Conservation (phyloP, 1,140 invertebrate genomes). For the Apocrypta bakeri region DNA sequence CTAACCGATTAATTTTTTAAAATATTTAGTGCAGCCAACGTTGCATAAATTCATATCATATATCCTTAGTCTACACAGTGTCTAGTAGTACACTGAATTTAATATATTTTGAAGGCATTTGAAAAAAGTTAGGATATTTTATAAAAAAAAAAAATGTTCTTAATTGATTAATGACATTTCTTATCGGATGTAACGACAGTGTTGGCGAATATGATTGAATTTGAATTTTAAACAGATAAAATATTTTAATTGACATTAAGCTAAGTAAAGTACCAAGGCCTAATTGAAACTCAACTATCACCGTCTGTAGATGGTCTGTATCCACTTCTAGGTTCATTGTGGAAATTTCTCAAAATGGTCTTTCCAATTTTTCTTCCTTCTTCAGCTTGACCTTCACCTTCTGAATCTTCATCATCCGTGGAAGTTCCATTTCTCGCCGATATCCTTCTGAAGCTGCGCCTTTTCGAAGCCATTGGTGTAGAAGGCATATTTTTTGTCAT, state of each 20-base stretch:
- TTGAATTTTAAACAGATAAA: not conserved
- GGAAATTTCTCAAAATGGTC: conserved; percentile 60
- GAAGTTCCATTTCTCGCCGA: conserved; percentile 55
- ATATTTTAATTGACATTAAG: not conserved
- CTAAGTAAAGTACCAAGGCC: not conserved
- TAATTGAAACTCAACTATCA: conserved; percentile 34
- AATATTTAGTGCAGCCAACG: too few species aligned
- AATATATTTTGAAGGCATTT: too few species aligned
- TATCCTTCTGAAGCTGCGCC: conserved; percentile 14
- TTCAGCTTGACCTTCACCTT: conserved; percentile 41
- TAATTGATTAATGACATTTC: too few species aligned
- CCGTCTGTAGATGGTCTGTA: conserved; percentile 46
- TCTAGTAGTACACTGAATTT: too few species aligned
- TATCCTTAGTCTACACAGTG: too few species aligned
- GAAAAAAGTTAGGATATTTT: too few species aligned
- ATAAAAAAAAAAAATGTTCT: too few species aligned
- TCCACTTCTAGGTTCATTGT: conserved; percentile 62
- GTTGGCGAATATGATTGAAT: too few species aligned
- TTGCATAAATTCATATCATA: too few species aligned
- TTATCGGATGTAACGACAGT: too few species aligned
- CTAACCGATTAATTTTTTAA: too few species aligned
- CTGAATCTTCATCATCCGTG: conserved; percentile 71
- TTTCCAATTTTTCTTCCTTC: conserved; percentile 37
- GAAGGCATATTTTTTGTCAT: not conserved
- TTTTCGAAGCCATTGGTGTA: conserved; percentile 2